A percentile compares a stretch with the other conserved stretches of the same genome.
Conservation (phyloP, 2,113 vertebrate genomes). For the Pygoscelis antarcticus region DNA sequence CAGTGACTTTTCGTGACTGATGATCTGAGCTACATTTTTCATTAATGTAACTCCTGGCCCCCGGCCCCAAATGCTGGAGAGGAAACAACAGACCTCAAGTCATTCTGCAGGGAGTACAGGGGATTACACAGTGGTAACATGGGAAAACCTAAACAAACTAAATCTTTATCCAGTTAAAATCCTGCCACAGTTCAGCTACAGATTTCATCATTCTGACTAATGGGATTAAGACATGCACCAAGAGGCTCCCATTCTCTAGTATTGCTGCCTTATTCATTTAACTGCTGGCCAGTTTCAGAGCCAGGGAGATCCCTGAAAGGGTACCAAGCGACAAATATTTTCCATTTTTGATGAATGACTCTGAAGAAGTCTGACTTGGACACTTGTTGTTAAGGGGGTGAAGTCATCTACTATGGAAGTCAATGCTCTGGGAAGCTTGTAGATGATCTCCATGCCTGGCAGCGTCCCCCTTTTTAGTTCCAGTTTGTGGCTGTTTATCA, state of each 20-base stretch:
- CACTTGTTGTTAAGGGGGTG: neutral
- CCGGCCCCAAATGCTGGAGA: neutral
- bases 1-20: neutral
- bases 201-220: neutral
- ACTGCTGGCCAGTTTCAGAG: neutral
- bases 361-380: neutral
- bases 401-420: neutral
- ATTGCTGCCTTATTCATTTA: neutral
- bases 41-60: neutral
- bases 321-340: neutral
- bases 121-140: neutral
- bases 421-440: neutral
- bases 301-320: neutral
- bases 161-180: slow-evolving; percentile 7
- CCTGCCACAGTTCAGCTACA: neutral
- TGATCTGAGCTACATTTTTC: neutral
- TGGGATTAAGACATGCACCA: neutral
- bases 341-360: neutral
- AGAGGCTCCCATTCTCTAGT: neutral
- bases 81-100: neutral
- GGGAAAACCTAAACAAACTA: neutral
- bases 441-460: neutral
- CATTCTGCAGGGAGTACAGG: neutral
- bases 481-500: neutral
- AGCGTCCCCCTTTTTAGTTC: neutral